phyloP scores from a whole-genome alignment of 2,888 invertebrate species.

The Latheticus oryzae region DNA sequence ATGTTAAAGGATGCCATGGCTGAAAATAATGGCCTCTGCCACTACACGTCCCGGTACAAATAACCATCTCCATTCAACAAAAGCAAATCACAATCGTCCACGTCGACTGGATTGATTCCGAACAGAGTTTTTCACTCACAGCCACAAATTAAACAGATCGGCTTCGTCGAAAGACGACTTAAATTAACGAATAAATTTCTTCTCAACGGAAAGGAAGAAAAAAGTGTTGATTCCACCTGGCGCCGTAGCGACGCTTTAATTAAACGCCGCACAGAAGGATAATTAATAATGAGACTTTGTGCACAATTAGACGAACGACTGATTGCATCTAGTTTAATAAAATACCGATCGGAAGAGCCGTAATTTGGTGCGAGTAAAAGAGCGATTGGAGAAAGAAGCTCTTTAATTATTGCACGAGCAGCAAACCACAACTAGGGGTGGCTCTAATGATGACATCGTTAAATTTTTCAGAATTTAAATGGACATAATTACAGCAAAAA shows the following conservation, averaged over 20 bases:
- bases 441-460: no score
- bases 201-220: no score
- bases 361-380: constrained; percentile 28
- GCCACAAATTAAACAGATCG: constrained; percentile 38
- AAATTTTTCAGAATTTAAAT: no score
- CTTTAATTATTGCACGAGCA: constrained; percentile 37
- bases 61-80: constrained; percentile 1
- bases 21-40: constrained; percentile 14
- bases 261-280: constrained; percentile 15
- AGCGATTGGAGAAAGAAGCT: constrained; percentile 23
- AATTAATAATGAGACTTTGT: constrained; percentile 26
- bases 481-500: no score
- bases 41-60: no score
- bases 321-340: constrained; percentile 24
- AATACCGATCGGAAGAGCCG: constrained; percentile 24
- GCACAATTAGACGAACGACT: constrained; percentile 28
- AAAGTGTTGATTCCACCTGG: constrained; percentile 29
- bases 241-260: constrained; percentile 10
- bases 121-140: constrained; percentile 39
- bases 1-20: constrained; percentile 1
- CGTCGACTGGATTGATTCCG: constrained; percentile 36
- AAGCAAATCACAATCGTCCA: constrained; percentile 23
- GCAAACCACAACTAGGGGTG: no score
- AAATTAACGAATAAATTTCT: constrained; percentile 32
- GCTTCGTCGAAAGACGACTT: constrained; percentile 28